Evolutionary conservation across 2,888 invertebrate genomes (phyloP).

Genomic region (Pterostichus madidus): DNA sequence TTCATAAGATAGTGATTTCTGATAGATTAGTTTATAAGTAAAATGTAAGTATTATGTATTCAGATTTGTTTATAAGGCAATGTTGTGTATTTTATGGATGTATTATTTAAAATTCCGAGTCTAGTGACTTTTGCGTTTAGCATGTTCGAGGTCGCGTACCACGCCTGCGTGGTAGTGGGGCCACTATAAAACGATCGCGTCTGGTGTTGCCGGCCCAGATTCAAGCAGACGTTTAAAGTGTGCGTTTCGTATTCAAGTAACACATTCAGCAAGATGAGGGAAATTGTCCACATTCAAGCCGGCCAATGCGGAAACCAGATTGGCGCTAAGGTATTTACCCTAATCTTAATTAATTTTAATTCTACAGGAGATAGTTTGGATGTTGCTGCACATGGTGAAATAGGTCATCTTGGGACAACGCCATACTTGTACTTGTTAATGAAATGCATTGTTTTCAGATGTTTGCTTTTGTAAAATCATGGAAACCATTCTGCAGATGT

Average conservation of each 20-base stretch:
- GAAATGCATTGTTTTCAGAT: constrained; percentile 35
- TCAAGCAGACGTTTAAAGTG: constrained; percentile 64
- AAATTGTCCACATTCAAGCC: constrained; percentile 94
- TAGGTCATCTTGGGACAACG: constrained; percentile 44
- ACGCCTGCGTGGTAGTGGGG: constrained; percentile 65
- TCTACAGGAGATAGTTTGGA: constrained; percentile 26
- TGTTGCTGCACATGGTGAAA: constrained; percentile 23
- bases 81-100: not conserved
- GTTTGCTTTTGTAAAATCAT: not conserved
- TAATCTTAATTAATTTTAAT: constrained; percentile 37
- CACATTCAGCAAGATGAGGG: constrained; percentile 84
- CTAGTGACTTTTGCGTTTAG: constrained; percentile 31
- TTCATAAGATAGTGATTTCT: not conserved
- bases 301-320: constrained; percentile 90
- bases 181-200: constrained; percentile 48
- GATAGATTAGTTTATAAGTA: not conserved
- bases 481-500: constrained; percentile 9
- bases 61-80: not conserved
- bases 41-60: not conserved
- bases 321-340: constrained; percentile 87
- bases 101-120: constrained; percentile 12
- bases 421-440: constrained; percentile 34
- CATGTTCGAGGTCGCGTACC: constrained; percentile 34
- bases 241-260: constrained; percentile 60
- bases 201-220: constrained; percentile 38